phyloP scores from a whole-genome alignment of 1,140 invertebrate genomes.

The Trichonephila clavata region DNA sequence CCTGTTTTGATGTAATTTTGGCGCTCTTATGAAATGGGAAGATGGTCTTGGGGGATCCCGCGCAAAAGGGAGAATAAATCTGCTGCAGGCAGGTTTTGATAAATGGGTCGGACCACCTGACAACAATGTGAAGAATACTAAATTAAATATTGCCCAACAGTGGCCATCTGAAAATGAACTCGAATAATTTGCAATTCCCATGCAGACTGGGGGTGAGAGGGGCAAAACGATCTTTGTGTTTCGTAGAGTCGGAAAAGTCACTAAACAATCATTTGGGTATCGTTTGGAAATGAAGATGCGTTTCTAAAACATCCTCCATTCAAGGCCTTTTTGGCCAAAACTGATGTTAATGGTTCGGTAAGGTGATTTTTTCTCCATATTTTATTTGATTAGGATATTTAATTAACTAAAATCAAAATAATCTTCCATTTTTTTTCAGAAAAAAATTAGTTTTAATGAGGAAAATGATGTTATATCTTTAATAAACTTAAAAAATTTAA shows the following conservation, averaged over 20 bases:
- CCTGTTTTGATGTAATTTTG: conserved; percentile 71
- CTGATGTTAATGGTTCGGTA: no score
- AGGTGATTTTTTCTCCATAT: no score
- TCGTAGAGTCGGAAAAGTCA: not conserved
- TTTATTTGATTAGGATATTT: no score
- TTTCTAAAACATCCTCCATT: no score
- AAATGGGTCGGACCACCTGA: conserved; percentile 38
- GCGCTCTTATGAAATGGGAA: conserved; percentile 44
- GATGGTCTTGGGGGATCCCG: conserved; percentile 27
- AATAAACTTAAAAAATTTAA: no score
- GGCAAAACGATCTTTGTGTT: conserved; percentile 18
- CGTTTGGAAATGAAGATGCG: no score
- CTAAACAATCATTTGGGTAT: no score
- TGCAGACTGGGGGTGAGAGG: not conserved
- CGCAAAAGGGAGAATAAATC: not conserved
- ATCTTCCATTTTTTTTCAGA: no score
- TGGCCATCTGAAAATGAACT: conserved; percentile 46
- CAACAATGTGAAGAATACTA: conserved; percentile 56
- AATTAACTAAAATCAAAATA: no score
- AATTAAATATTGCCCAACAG: conserved; percentile 52
- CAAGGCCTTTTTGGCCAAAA: no score
- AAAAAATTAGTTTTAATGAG: no score
- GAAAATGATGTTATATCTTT: no score
- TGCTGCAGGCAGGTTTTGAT: conserved; percentile 51
- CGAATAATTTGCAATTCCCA: not conserved